Evolutionary conservation across 2,888 invertebrate genomes (phyloP).

Genomic region (Blomia tropicalis): DNA sequence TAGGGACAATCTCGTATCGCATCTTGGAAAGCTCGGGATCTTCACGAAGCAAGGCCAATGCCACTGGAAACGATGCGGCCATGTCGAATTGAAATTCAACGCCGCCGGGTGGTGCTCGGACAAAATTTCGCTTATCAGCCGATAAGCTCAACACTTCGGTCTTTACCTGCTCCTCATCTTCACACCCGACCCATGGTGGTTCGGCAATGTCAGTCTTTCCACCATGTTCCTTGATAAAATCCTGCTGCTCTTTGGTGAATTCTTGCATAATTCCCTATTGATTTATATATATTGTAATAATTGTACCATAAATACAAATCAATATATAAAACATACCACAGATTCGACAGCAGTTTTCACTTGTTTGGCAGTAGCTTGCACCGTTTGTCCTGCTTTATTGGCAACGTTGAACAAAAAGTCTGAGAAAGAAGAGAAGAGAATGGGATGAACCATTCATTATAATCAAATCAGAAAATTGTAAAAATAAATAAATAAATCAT

Average conservation of each 20-base stretch:
- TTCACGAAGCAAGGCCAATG: constrained; percentile 80
- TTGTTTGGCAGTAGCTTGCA: constrained; percentile 73
- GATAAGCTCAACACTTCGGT: constrained; percentile 88
- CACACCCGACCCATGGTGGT: constrained; percentile 78
- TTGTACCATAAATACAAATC: not conserved
- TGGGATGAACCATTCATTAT: not conserved
- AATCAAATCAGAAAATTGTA: not conserved
- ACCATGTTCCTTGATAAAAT: constrained; percentile 48
- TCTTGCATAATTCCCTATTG: constrained; percentile 73
- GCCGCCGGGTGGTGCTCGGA: constrained; percentile 85
- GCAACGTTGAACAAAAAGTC: constrained; percentile 79
- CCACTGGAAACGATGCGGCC: constrained; percentile 76
- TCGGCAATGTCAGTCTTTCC: constrained; percentile 35
- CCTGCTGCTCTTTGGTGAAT: constrained; percentile 90
- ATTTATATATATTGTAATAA: constrained; percentile 4
- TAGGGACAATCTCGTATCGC: constrained; percentile 97
- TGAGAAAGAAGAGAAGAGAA: constrained; percentile 30
- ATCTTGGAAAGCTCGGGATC: constrained; percentile 92
- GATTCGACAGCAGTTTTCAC: constrained; percentile 91
- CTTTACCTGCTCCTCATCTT: constrained; percentile 83
- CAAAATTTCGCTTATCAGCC: constrained; percentile 89
- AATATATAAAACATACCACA: constrained; percentile 51
- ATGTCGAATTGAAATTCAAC: constrained; percentile 91
- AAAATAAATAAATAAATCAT: constrained; percentile 18
- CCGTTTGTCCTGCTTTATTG: constrained; percentile 83